These are phyloP conservation scores for Drosophila colorata DNA, from an alignment of 2,888 invertebrate species.

Conservation along the genomic window DNA sequence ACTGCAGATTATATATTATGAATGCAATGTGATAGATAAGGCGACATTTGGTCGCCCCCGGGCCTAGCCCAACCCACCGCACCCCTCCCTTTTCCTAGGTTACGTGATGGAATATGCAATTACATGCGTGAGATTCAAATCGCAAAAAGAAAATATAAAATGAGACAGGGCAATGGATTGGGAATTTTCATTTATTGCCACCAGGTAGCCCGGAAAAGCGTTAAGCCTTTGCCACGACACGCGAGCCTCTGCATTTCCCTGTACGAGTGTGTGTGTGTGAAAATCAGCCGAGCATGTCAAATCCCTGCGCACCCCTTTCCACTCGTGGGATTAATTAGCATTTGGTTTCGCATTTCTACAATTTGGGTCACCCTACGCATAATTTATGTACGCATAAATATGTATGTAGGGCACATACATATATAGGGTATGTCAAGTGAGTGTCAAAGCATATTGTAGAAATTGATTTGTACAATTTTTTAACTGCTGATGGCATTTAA, in stretches of 20 bases:
- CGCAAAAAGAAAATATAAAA: constrained; percentile 20
- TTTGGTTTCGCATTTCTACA: constrained; percentile 58
- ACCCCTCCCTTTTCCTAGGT: not conserved
- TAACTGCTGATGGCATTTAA: constrained; percentile 46
- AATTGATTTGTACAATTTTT: constrained; percentile 67
- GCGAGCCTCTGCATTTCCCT: constrained; percentile 33
- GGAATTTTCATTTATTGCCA: constrained; percentile 2
- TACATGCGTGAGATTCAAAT: constrained; percentile 76
- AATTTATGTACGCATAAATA: constrained; percentile 38
- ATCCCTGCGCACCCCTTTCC: constrained; percentile 46
- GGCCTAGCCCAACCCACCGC: not conserved
- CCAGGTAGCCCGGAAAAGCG: constrained; percentile 54
- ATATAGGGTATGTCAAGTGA: constrained; percentile 68
- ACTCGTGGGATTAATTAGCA: constrained; percentile 76
- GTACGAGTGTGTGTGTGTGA: constrained; percentile 61
- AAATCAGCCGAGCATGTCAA: constrained; percentile 70
- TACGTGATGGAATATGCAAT: constrained; percentile 69
- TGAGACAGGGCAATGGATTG: not conserved
- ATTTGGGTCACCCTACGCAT: constrained; percentile 43
- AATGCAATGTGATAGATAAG: constrained; percentile 36
- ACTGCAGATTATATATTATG: constrained; percentile 22
- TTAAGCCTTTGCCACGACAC: constrained; percentile 51
- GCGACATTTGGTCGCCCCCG: constrained; percentile 39
- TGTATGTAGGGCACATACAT: constrained; percentile 3
- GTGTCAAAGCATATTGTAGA: constrained; percentile 72